Percentiles rank a stretch among this genome's conserved stretches.
These are phyloP conservation scores for Polypterus bichir DNA, from an alignment of 2,113 vertebrate genomes.

Conservation along the genomic window DNA sequence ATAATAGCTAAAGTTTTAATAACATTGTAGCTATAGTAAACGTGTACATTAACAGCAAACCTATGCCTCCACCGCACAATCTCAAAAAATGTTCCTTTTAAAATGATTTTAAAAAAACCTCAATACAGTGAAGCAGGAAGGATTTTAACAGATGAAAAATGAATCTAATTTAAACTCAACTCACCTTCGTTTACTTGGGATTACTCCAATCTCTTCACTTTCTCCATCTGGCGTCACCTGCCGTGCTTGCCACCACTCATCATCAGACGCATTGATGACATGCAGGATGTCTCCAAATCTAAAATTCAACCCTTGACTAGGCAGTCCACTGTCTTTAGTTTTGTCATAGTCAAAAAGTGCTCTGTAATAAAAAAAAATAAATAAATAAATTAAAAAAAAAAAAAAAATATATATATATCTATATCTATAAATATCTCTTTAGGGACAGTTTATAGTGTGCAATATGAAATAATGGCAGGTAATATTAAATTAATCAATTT, in stretches of 20 bases:
- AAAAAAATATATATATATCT: too few relatives aligned
- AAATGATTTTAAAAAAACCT: too few relatives aligned
- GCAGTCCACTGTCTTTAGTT: constrained; percentile 67
- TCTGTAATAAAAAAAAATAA: constrained; percentile 29
- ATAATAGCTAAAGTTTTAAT: too few relatives aligned
- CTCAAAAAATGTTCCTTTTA: too few relatives aligned
- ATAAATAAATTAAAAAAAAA: too few relatives aligned
- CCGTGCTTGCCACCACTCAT: constrained; percentile 70
- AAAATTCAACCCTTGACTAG: constrained; percentile 67
- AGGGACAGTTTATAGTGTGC: background rate
- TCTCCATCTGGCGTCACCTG: constrained; percentile 61
- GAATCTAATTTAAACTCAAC: constrained; percentile 8
- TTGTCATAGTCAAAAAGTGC: constrained; percentile 73
- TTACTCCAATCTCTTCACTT: constrained; percentile 63
- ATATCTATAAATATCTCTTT: background rate
- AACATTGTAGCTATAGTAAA: too few relatives aligned
- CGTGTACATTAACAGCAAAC: too few relatives aligned
- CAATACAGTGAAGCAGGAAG: background rate
- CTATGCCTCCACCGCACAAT: too few relatives aligned
- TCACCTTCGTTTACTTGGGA: constrained; percentile 68
- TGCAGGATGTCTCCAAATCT: constrained; percentile 67
- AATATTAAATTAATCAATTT: too few relatives aligned
- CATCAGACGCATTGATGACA: constrained; percentile 67
- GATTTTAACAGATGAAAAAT: background rate
- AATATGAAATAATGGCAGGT: too few relatives aligned